Base-by-base conservation (phyloP, 2,113 vertebrate genomes). In the Colistium nudipinnis region DNA sequence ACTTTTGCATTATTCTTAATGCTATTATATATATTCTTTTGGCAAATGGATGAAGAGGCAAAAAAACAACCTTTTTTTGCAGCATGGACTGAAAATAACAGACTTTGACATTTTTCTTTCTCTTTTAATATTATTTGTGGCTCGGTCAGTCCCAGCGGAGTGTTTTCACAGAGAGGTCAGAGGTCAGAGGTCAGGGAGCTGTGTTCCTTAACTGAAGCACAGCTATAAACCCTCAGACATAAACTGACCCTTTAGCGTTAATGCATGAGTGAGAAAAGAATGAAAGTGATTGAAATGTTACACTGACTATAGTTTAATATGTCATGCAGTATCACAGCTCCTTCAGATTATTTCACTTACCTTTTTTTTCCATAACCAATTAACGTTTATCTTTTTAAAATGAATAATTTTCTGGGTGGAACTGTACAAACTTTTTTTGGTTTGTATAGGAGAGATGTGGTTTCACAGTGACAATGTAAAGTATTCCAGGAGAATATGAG, bases 401-500 rank as follows among this genome's bases (percentile, higher is more conserved):
- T 2, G 0, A 38, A n/a, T 22, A 39, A 30, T 44, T 47, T 60
- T 81, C 16, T 43, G 28, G 43, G 33, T 36, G 8, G 22, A 20
- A 4, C 65, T 59, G 13, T 76, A 49, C 51, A 68, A 75, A 80
- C 55, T 12, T 8, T 22, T 27, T 10, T 70, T 30, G 35, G 70
- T 81, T 81, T 78, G 79, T 79, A 55, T 45, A 6, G 31, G 20
- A 4, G 54, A 47, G 16, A 35, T 20, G 6, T 12, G 66, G 19
- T 70, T 82, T 59, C 62, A 69, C 68, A 63, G 36, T n/a, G 22
- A 41, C 19, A 41, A 35, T 83, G 49, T 73, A 66, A 76, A 80
- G 61, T 62, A 61, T 82, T 44, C 6, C 43, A 41, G 63, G n/a
- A 70, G 90, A 86, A 91, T 90, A 89, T 90, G 78, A 89, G 85